Conservation (phyloP, 1,140 invertebrate species). For the Mesaphorura yosii region DNA sequence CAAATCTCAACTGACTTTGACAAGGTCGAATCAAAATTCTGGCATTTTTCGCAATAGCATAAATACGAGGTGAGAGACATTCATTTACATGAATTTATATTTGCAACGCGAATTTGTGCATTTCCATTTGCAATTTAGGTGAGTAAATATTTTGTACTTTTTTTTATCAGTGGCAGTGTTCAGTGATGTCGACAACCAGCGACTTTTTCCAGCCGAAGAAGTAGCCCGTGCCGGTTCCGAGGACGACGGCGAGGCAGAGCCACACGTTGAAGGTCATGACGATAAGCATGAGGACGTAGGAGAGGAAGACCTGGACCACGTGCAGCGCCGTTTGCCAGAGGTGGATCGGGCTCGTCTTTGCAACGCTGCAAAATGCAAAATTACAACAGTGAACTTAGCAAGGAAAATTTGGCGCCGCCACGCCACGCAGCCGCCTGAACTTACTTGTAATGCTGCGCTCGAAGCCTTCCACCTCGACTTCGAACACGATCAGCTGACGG, state of each 20-base stretch:
- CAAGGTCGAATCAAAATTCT: too few species aligned
- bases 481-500: too few species aligned
- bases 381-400: background rate
- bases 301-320: slow-evolving; percentile 50
- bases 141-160: too few species aligned
- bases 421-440: background rate
- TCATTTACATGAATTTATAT: too few species aligned
- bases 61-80: too few species aligned
- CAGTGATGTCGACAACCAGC: slow-evolving; percentile 43
- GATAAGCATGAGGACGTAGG: slow-evolving; percentile 60
- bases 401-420: background rate
- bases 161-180: slow-evolving; percentile 47
- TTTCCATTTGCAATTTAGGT: too few species aligned
- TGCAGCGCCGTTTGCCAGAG: slow-evolving; percentile 52
- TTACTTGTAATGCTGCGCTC: background rate
- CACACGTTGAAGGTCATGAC: slow-evolving; percentile 68
- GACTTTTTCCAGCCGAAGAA: slow-evolving; percentile 52
- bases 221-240: slow-evolving; percentile 52
- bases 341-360: slow-evolving; percentile 42
- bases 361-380: slow-evolving; percentile 1
- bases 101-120: too few species aligned
- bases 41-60: too few species aligned
- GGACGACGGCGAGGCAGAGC: slow-evolving; percentile 49
- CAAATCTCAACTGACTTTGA: too few species aligned
- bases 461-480: background rate